These are phyloP conservation scores for Sander lucioperca DNA, from an alignment of 2,113 vertebrate species.

Conservation along the genomic window DNA sequence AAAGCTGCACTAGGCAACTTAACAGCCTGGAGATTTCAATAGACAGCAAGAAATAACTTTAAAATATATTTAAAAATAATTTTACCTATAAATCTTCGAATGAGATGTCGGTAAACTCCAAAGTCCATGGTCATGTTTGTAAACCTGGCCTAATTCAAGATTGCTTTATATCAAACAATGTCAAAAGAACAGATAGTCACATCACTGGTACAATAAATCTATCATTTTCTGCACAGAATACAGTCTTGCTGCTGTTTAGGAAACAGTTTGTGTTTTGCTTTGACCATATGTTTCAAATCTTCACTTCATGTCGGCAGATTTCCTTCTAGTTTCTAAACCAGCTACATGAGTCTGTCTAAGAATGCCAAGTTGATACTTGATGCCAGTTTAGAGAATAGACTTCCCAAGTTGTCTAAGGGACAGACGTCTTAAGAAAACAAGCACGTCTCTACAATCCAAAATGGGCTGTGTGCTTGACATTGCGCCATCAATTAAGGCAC, in stretches of 20 bases:
- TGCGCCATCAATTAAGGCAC: constrained; percentile 46
- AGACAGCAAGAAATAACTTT: not conserved
- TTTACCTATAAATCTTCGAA: constrained; percentile 2
- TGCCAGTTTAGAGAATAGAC: constrained; percentile 7
- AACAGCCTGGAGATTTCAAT: not conserved
- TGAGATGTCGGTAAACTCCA: not conserved
- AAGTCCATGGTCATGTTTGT: not conserved
- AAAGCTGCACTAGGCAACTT: not conserved
- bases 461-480: constrained; percentile 28
- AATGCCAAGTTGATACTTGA: not conserved
- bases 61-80: not conserved
- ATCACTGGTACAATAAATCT: not conserved
- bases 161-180: not conserved
- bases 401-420: not conserved
- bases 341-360: not conserved
- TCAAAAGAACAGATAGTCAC: not conserved
- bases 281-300: not conserved
- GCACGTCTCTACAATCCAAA: constrained; percentile 23
- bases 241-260: not conserved
- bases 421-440: constrained; percentile 29
- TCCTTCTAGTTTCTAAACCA: not conserved
- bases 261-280: not conserved
- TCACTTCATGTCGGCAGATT: not conserved
- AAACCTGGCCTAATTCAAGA: not conserved
- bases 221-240: not conserved